These are phyloP conservation scores for Rhopalosiphum padi DNA, from an alignment of 1,140 invertebrate genomes.

Conservation along the genomic window DNA sequence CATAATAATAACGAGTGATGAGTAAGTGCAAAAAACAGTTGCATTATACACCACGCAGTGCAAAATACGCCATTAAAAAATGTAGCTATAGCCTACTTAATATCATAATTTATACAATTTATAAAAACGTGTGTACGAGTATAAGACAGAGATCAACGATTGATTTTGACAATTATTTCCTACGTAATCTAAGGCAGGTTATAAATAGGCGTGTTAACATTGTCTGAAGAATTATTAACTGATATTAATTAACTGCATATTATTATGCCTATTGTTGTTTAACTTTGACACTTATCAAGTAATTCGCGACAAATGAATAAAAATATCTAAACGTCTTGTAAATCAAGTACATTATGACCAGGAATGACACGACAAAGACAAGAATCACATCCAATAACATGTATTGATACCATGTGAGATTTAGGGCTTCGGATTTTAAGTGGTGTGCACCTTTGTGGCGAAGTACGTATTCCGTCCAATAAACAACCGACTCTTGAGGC, in stretches of 20 bases:
- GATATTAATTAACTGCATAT: neutral
- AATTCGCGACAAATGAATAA: neutral
- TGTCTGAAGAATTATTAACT: neutral
- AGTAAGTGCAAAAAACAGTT: too few species aligned
- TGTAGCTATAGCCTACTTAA: neutral
- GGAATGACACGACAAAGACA: neutral
- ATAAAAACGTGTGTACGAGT: neutral
- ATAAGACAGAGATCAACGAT: neutral
- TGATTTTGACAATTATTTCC: neutral
- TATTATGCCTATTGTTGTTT: neutral
- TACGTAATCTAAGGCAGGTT: neutral
- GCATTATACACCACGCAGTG: too few species aligned
- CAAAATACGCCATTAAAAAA: too few species aligned
- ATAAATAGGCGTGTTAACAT: neutral
- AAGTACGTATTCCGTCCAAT: constrained; percentile 69
- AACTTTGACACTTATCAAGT: neutral
- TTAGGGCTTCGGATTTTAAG: constrained; percentile 51
- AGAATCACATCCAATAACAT: constrained; percentile 59
- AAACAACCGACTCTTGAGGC: constrained; percentile 67
- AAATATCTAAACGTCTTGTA: neutral
- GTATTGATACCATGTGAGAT: constrained; percentile 59
- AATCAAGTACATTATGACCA: neutral
- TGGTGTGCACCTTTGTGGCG: constrained; percentile 64
- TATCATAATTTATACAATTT: neutral
- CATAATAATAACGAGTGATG: too few species aligned